Percentiles rank a stretch among this genome's conserved stretches.
Evolutionary conservation across 1,140 invertebrate species (phyloP).

Genomic region (Phocides pigmalion): DNA sequence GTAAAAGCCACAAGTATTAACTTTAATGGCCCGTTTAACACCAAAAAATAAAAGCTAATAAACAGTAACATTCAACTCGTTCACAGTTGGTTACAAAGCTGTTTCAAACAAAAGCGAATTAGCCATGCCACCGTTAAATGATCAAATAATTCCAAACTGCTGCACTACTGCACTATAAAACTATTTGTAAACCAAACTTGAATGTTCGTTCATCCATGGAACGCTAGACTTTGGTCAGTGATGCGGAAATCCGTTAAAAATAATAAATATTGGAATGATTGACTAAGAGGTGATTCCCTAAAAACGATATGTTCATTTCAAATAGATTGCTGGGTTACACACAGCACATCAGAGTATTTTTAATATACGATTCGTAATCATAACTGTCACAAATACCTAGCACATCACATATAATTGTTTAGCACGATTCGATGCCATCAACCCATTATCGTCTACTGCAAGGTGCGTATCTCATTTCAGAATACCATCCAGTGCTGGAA

Average conservation of each 20-base stretch:
- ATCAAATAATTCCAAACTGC: background rate
- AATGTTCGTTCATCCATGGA: background rate
- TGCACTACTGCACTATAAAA: constrained; percentile 17
- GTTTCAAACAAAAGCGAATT: constrained; percentile 13
- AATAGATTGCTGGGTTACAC: too few relatives aligned
- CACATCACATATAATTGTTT: too few relatives aligned
- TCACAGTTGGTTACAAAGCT: constrained; percentile 8
- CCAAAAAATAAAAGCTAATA: too few relatives aligned
- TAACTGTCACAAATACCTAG: too few relatives aligned
- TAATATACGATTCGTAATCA: too few relatives aligned
- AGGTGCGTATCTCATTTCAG: too few relatives aligned
- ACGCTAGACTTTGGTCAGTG: constrained; percentile 12
- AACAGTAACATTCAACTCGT: constrained; percentile 2
- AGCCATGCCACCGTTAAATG: constrained; percentile 11
- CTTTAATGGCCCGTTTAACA: constrained; percentile 2
- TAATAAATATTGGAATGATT: constrained; percentile 44
- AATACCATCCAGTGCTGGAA: too few relatives aligned
- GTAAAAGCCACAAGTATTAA: too few relatives aligned
- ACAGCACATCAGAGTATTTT: too few relatives aligned
- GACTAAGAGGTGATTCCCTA: constrained; percentile 59
- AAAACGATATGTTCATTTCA: too few relatives aligned
- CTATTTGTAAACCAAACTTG: constrained; percentile 19
- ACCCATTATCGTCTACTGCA: too few relatives aligned
- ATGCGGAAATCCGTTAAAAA: constrained; percentile 42
- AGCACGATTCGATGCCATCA: too few relatives aligned